Evolutionary conservation across 2,797 vertebrate genomes (phyloP), one percentile per base, ranked within the genome.

Genomic region (Sebastes hubbsi): DNA sequence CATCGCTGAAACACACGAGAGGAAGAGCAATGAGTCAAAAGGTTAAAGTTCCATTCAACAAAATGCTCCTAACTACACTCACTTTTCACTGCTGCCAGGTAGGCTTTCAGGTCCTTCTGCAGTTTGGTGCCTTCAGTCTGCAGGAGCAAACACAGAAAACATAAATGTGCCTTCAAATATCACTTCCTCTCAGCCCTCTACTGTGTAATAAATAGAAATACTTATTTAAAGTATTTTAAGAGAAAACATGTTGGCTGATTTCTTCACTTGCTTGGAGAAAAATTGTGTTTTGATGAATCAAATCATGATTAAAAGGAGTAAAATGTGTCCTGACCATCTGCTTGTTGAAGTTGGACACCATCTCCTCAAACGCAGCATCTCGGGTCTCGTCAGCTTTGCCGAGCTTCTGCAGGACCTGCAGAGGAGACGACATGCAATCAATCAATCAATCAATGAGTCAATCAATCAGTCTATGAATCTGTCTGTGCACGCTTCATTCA

Each of bases 391-490:
- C 95, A 0, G 95, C 94, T 88, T 96, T 96, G 5, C 95, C 95
- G 67, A 99, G 96, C 78, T 99, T 99, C 95, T 99, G 98, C 83
- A 99, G 86, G 65, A 99, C 98, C 98, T 99, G 93, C 6, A 66
- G 30, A 38, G 6, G 24, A 67, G 27, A 61, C 13, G 8, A 36
- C 10, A 27, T 2, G 1, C 2, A 3, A 5, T 55, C 9, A 3
- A 8, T 18, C 2, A 20, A 59, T 64, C 24, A 0, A 2, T 71
- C 9, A 9, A 3, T 38, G 12, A 38, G 13, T 46, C 16, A 18
- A 46, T 46, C 42, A 16, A 46, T 16, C 13, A 46, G 36, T 14
- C 36, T 38, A 38, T 38, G 36, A 38, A 38, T 38, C 36, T 38
- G 36, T 38, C 36, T 14, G 22, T 3, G 1, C 36, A 38, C 2